phyloP scores from a whole-genome alignment of 2,113 vertebrate genomes.

The Microcebus murinus region DNA sequence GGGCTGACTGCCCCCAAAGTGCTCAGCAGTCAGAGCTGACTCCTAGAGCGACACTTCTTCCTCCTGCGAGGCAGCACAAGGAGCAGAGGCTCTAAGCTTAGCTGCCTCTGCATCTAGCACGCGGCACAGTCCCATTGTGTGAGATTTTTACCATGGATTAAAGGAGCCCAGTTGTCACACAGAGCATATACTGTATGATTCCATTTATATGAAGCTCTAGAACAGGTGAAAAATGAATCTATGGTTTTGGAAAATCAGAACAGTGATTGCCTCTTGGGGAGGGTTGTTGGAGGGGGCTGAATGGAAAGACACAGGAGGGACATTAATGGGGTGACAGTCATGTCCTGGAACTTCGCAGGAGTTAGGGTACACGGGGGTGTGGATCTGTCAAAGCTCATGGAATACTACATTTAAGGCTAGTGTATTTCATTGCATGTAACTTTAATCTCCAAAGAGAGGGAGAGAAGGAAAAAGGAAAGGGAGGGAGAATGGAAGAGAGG shows the following conservation, averaged over 20 bases:
- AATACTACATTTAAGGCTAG: neutral
- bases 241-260: neutral
- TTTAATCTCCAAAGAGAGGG: neutral
- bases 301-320: neutral
- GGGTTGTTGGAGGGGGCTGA: neutral
- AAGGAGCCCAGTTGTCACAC: neutral
- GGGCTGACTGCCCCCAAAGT: neutral
- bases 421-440: neutral
- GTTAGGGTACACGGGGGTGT: neutral
- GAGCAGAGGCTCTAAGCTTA: fast-evolving
- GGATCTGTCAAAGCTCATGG: neutral
- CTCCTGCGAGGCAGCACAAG: constrained; percentile 25
- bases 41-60: neutral
- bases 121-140: neutral
- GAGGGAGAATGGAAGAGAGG: fast-evolving
- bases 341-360: neutral
- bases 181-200: neutral
- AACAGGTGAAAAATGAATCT: neutral
- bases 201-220: neutral
- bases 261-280: neutral
- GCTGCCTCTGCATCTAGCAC: neutral
- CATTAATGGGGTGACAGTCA: neutral
- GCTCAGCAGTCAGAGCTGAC: neutral
- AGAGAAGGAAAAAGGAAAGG: neutral
- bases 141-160: neutral